Percentiles rank a stretch among this genome's conserved stretches.
Conservation (phyloP, 23 tunicate species). For the Pegea sp. region DNA sequence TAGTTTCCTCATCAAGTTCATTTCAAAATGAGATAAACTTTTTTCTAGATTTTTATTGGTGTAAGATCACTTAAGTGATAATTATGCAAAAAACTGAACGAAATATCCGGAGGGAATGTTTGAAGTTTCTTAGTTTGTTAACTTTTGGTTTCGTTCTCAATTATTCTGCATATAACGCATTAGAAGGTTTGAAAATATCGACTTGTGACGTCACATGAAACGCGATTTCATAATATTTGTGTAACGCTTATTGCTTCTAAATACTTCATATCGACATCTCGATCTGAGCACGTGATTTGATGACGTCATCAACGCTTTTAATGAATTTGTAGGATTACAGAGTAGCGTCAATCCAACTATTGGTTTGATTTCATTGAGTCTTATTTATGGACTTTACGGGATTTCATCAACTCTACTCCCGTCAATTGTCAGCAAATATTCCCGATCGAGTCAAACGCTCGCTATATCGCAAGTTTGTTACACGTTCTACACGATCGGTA, state of each 20-base stretch:
- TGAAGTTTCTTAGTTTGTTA: no score
- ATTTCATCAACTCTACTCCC: background rate
- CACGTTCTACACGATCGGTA: background rate
- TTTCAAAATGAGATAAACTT: no score
- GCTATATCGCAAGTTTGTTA: background rate
- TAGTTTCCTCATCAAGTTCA: no score
- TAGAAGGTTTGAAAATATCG: background rate
- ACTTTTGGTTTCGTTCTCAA: background rate
- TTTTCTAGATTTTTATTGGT: no score
- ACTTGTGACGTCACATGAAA: background rate
- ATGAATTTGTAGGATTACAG: background rate
- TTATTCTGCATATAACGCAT: background rate
- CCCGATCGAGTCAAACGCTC: background rate
- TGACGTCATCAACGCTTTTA: no score
- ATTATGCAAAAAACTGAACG: no score
- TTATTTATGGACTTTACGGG: background rate
- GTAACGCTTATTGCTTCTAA: no score
- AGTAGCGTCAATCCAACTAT: constrained; percentile 1
- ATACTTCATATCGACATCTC: no score
- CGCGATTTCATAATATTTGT: background rate
- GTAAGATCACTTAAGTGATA: no score
- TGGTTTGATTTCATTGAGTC: background rate
- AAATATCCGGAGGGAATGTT: no score
- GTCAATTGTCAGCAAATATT: background rate
- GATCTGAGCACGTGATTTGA: no score